These are phyloP conservation scores for Acanthornis magna DNA, from an alignment of 2,797 vertebrate genomes.

Conservation along the genomic window DNA sequence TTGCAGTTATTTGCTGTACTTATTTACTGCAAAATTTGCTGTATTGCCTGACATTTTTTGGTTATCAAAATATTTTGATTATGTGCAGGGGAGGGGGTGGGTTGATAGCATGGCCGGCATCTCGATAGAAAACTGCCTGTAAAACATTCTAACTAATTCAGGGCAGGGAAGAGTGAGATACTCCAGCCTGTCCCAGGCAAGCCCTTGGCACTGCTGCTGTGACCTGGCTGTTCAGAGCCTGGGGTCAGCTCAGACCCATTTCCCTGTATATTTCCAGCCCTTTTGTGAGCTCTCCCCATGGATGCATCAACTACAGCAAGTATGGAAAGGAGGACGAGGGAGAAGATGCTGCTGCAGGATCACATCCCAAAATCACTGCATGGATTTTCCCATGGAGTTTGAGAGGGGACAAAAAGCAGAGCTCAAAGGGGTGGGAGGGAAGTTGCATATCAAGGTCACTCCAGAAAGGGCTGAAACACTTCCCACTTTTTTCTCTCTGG, in stretches of 20 bases:
- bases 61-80: slow-evolving; percentile 61
- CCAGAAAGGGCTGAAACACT: background rate
- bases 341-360: background rate
- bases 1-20: slow-evolving; percentile 10
- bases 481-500: background rate
- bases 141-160: background rate
- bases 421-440: background rate
- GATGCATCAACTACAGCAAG: background rate
- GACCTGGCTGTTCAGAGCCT: background rate
- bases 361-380: background rate
- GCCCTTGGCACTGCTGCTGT: background rate
- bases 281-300: background rate
- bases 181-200: slow-evolving; percentile 7
- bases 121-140: background rate
- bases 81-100: slow-evolving; percentile 8
- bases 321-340: rapidly evolving
- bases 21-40: slow-evolving; percentile 45
- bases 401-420: background rate
- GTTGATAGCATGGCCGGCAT: background rate
- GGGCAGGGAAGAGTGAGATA: background rate
- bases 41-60: slow-evolving; percentile 14
- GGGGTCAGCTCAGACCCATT: rapidly evolving
- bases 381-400: background rate
- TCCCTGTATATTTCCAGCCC: background rate
- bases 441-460: background rate